A percentile compares a stretch with the other conserved stretches of the same genome.
Conservation (phyloP, 1,140 invertebrate genomes). For the Hylaeus volcanicus region DNA sequence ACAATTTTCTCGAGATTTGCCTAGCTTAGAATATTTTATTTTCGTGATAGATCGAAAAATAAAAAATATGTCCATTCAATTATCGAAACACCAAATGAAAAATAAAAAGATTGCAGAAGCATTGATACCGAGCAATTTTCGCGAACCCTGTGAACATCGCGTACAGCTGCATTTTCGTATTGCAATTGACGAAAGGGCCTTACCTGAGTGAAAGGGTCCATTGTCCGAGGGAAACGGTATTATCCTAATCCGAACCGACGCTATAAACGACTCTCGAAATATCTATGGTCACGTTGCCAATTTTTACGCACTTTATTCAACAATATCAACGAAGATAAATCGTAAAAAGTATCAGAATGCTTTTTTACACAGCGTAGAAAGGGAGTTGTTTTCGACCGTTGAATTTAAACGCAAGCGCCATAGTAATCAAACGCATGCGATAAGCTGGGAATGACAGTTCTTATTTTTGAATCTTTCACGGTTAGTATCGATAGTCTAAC, state of each 20-base stretch:
- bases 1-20: too few relatives aligned
- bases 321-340: not conserved
- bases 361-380: not conserved
- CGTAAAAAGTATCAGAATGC: not conserved
- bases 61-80: too few relatives aligned
- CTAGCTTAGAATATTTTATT: too few relatives aligned
- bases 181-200: not conserved
- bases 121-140: not conserved
- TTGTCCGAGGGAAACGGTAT: constrained; percentile 50
- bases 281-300: not conserved
- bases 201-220: constrained; percentile 76
- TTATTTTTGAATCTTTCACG: not conserved
- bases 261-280: not conserved
- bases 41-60: too few relatives aligned
- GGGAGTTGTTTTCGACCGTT: constrained; percentile 63
- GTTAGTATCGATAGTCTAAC: constrained; percentile 6
- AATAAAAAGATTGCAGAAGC: too few relatives aligned
- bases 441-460: constrained; percentile 33
- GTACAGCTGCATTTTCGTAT: not conserved
- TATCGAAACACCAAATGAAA: too few relatives aligned
- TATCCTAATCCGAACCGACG: constrained; percentile 15
- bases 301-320: not conserved
- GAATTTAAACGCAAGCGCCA: constrained; percentile 69
- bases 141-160: not conserved
- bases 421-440: constrained; percentile 32